A percentile compares a stretch with the other conserved stretches of the same genome.
These are phyloP conservation scores for Pteropus rufus DNA, from an alignment of 2,797 vertebrate genomes.

Conservation along the genomic window DNA sequence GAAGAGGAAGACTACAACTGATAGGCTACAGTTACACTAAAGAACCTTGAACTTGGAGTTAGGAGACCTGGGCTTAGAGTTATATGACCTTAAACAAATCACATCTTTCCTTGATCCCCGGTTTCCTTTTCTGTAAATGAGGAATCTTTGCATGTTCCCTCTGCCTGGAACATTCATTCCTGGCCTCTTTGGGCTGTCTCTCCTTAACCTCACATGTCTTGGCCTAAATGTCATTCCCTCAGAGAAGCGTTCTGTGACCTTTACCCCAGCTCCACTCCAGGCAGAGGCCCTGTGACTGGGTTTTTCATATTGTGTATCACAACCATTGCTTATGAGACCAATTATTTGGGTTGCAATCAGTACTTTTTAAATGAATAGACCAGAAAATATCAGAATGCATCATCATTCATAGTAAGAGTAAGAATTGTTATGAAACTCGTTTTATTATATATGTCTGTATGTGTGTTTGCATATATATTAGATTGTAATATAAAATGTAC, in stretches of 20 bases:
- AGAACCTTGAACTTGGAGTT: background rate
- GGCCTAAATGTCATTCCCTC: background rate
- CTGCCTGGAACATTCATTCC: background rate
- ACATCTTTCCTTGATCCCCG: background rate
- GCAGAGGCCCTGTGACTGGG: background rate
- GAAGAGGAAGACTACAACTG: background rate
- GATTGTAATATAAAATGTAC: background rate
- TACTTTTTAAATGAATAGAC: conserved; percentile 7
- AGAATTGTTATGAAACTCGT: background rate
- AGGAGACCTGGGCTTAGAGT: background rate
- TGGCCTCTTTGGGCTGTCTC: background rate
- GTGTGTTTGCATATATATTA: background rate
- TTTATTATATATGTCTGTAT: background rate
- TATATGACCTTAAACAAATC: background rate
- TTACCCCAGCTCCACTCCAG: background rate
- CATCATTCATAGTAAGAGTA: background rate
- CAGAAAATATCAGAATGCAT: background rate
- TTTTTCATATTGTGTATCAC: background rate
- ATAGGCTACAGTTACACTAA: background rate
- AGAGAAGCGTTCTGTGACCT: background rate
- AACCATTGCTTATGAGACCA: background rate
- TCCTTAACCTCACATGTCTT: background rate
- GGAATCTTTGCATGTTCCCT: background rate
- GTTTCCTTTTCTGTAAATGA: background rate
- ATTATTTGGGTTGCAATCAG: background rate